phyloP scores from a whole-genome alignment of 2,113 vertebrate genomes.

The Rhadina sibilatrix region DNA sequence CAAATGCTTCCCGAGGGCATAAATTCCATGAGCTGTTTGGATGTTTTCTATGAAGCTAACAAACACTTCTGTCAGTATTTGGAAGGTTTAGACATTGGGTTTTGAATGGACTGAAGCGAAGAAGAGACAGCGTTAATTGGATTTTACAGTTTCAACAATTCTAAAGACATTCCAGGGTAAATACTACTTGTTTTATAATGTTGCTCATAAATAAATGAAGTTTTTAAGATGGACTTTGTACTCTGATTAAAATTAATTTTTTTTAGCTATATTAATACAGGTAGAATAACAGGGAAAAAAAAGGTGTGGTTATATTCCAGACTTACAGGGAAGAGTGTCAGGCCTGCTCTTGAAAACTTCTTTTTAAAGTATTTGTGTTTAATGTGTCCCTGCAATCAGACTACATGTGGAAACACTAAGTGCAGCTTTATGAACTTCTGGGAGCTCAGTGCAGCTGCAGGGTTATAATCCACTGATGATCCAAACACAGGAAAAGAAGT shows the following conservation, averaged over 20 bases:
- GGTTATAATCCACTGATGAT: neutral
- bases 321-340: neutral
- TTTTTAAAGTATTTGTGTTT: neutral
- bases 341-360: neutral
- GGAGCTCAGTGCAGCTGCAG: neutral
- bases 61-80: conserved; percentile 19
- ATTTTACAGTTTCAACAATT: conserved; percentile 5
- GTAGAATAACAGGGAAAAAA: neutral
- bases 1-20: conserved; percentile 55
- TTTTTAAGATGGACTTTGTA: neutral
- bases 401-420: neutral
- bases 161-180: conserved; percentile 2
- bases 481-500: neutral
- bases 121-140: neutral
- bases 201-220: neutral
- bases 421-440: neutral
- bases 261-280: neutral
- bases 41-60: conserved; percentile 44
- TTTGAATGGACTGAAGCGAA: neutral
- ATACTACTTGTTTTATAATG: neutral
- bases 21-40: conserved; percentile 49
- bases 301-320: neutral
- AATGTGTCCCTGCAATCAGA: neutral
- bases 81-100: neutral
- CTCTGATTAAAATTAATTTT: neutral